Evolutionary conservation across 2,113 vertebrate species (phyloP), one percentile per base, ranked within the genome.

Genomic region (pig (Sus scrofa)): DNA sequence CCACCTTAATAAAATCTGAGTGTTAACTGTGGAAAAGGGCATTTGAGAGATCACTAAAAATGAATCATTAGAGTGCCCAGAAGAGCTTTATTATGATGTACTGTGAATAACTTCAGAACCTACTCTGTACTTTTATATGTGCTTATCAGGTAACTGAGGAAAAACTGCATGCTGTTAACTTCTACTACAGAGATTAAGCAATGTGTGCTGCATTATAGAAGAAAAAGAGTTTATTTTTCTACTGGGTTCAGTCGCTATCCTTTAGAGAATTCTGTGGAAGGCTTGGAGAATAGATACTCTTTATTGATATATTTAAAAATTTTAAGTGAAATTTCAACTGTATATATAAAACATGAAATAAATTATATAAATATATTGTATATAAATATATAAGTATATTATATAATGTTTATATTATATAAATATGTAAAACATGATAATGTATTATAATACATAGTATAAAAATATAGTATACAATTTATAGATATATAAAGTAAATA

Each of bases 11-110:
- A 99, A 98, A 99, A 98, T 98, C 97, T 96, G 98, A 98, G 98
- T 97, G 98, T 98, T 99, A 98, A 99, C 98, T 98, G 98, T 98
- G 98, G 97, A 96, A 98, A 98, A 98, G 98, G 98, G 98, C 98
- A 98, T 97, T 98, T 96, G 98, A 98, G 98, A 99, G 98, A 97
- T 98, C 98, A 98, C 97, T 99, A 98, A 98, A 99, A 98, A 98
- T 99, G 98, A 99, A 98, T 98, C 98, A 99, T 96, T 98, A 97
- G 98, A 95, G 98, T 97, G 95, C 98, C 98, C 98, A 98, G 98
- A 98, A 98, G 98, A 98, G 96, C 98, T 99, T 98, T 99, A 98
- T 98, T 98, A 98, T 98, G 98, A 98, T 98, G 96, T 97, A 98
- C 95, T 98, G 93, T 97, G 92, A 97, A 98, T 98, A 98, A 98